Conservation (phyloP, 1,140 invertebrate species). For the Thalassaphorura encarpata region DNA sequence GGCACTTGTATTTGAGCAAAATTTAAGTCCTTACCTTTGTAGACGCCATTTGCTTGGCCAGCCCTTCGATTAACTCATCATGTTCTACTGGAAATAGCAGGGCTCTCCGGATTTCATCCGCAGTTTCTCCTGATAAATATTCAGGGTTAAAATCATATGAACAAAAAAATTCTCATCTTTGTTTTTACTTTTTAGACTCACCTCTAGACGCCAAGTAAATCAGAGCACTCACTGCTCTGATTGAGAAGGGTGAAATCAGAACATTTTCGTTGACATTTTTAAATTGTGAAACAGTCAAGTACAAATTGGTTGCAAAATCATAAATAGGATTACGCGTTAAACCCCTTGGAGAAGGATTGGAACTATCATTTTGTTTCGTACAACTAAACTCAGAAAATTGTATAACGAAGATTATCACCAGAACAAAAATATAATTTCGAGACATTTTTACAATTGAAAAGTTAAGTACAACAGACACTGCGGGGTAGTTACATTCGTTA, state of each 20-base stretch:
- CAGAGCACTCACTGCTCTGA: slow-evolving; percentile 12
- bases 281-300: neutral
- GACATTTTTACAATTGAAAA: too few species aligned
- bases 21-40: slow-evolving; percentile 1
- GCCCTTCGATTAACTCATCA: slow-evolving; percentile 6
- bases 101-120: slow-evolving; percentile 5
- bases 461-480: too few species aligned
- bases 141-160: neutral
- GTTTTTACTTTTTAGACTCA: neutral
- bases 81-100: slow-evolving; percentile 2
- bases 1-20: neutral
- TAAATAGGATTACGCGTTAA: slow-evolving; percentile 17
- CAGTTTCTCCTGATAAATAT: slow-evolving; percentile 10
- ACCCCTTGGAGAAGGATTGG: too few species aligned
- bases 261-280: slow-evolving; percentile 7
- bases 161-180: neutral
- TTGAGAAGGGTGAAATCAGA: slow-evolving; percentile 20
- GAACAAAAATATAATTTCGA: too few species aligned
- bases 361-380: too few species aligned
- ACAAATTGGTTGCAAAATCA: slow-evolving; percentile 21
- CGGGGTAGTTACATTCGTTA: too few species aligned
- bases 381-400: too few species aligned
- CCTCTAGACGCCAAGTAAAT: slow-evolving; percentile 14
- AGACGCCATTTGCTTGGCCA: slow-evolving; percentile 7
- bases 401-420: too few species aligned